These are phyloP conservation scores for Hartigia nigra DNA, from an alignment of 2,888 invertebrate genomes.

Conservation along the genomic window DNA sequence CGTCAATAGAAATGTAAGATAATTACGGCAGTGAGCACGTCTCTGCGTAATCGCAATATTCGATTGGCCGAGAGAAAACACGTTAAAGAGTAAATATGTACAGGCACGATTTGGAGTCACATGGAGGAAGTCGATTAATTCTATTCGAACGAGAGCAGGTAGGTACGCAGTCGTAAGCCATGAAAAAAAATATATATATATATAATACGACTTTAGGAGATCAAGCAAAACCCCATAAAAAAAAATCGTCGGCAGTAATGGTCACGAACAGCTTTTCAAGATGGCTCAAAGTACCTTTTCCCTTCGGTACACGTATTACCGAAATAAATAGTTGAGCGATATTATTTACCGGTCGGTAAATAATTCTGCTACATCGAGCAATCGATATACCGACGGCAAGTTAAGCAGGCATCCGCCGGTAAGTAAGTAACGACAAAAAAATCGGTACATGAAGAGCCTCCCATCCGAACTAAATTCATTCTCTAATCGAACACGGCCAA, in stretches of 20 bases:
- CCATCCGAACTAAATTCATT: neutral
- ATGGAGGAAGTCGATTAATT: neutral
- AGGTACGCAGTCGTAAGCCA: neutral
- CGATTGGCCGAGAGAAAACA: conserved; percentile 8
- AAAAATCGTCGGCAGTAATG: neutral
- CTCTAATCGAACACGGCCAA: neutral
- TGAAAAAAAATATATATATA: neutral
- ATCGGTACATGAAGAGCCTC: neutral
- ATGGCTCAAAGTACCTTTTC: neutral
- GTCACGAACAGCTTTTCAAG: neutral
- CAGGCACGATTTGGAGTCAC: conserved; percentile 18
- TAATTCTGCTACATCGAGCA: neutral
- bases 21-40: neutral
- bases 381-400: conserved; percentile 12
- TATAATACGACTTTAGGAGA: neutral
- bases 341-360: neutral
- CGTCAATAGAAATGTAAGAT: neutral
- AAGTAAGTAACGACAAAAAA: neutral
- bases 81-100: conserved; percentile 18
- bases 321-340: neutral
- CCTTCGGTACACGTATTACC: neutral
- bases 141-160: neutral
- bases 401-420: neutral
- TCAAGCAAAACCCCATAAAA: neutral
- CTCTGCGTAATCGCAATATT: neutral